These are phyloP conservation scores for Pseudopipra pipra DNA, from an alignment of 2,113 vertebrate genomes.

Conservation along the genomic window DNA sequence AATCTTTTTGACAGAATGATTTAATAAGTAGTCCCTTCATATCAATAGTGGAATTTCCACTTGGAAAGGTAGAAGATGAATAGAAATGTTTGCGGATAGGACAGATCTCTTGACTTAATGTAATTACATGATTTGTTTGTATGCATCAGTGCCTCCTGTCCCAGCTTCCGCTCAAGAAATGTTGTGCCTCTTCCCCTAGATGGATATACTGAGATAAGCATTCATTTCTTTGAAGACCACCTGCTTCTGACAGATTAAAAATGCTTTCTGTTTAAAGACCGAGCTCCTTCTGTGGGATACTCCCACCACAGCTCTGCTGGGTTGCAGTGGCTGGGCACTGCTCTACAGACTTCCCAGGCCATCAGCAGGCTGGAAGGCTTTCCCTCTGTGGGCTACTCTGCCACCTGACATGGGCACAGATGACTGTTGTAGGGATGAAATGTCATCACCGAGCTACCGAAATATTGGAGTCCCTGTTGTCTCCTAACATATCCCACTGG, in stretches of 20 bases:
- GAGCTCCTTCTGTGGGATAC: neutral
- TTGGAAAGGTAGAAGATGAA: neutral
- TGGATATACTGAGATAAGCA: neutral
- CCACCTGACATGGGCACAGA: neutral
- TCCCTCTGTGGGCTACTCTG: neutral
- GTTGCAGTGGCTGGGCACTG: fast-evolving
- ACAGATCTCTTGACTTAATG: neutral
- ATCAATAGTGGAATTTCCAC: neutral
- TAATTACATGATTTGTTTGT: neutral
- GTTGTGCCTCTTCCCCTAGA: neutral
- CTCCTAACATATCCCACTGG: neutral
- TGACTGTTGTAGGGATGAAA: neutral
- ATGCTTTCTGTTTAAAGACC: neutral
- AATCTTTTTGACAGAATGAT: neutral
- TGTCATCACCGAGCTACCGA: neutral
- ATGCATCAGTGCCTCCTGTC: neutral
- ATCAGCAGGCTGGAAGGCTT: neutral
- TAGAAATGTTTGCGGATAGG: neutral
- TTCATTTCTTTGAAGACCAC: neutral
- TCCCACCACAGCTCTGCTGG: neutral
- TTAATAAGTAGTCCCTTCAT: neutral
- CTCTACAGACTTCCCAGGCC: neutral
- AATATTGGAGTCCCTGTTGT: neutral
- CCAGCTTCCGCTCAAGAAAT: neutral
- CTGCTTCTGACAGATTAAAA: neutral